Evolutionary conservation across 2,888 invertebrate genomes (phyloP).

Genomic region (Siphonodentalium dalli): DNA sequence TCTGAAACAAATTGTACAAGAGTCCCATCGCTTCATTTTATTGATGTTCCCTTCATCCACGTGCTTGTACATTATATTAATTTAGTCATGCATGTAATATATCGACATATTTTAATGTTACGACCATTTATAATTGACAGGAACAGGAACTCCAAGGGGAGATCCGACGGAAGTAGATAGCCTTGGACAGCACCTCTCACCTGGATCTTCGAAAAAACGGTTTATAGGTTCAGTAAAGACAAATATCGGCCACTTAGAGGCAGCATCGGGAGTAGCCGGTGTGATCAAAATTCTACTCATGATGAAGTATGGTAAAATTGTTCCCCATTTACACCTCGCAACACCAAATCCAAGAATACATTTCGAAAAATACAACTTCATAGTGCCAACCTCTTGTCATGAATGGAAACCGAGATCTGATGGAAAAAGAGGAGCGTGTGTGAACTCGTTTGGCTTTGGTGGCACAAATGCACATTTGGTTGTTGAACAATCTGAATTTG

Average conservation of each 20-base stretch:
- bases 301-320: slow-evolving; percentile 27
- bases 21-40: too few relatives aligned
- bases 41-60: too few relatives aligned
- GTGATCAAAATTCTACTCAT: slow-evolving; percentile 33
- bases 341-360: slow-evolving; percentile 23
- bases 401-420: slow-evolving; percentile 8
- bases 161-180: slow-evolving; percentile 31
- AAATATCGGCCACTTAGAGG: slow-evolving; percentile 32
- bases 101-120: too few relatives aligned
- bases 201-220: slow-evolving; percentile 14
- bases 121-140: slow-evolving; percentile 13
- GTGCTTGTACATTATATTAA: too few relatives aligned
- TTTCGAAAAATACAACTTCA: slow-evolving; percentile 6
- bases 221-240: slow-evolving; percentile 33
- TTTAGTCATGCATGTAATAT: too few relatives aligned
- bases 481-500: background rate
- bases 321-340: slow-evolving; percentile 27
- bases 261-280: slow-evolving; percentile 30
- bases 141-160: slow-evolving; percentile 32
- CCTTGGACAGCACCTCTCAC: slow-evolving; percentile 10
- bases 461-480: slow-evolving; percentile 32
- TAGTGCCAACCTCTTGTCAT: slow-evolving; percentile 5
- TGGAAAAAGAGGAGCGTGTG: slow-evolving; percentile 6
- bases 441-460: slow-evolving; percentile 34
- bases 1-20: too few relatives aligned